Evolutionary conservation across 2,113 vertebrate genomes (phyloP).

Genomic region (Ochotona princeps): DNA sequence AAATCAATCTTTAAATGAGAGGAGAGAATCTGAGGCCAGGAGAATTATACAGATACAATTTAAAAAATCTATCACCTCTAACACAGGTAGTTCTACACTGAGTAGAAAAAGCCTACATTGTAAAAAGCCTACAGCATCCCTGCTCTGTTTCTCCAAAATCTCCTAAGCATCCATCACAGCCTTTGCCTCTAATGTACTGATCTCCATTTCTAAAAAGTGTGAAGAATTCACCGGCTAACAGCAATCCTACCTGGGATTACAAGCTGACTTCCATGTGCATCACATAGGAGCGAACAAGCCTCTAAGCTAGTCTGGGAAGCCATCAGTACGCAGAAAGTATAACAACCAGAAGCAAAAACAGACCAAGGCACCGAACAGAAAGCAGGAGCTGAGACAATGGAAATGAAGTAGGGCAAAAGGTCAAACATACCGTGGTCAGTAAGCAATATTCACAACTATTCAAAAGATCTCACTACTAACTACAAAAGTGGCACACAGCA

Average conservation of each 20-base stretch:
- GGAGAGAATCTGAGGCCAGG: neutral
- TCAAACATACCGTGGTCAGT: neutral
- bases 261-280: constrained; percentile 19
- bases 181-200: constrained; percentile 42
- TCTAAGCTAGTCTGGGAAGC: constrained; percentile 11
- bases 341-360: constrained; percentile 11
- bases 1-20: too few relatives aligned
- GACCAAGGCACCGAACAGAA: constrained; percentile 22
- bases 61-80: constrained; percentile 30
- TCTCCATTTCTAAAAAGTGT: constrained; percentile 28
- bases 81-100: neutral
- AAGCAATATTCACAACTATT: constrained; percentile 20
- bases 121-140: neutral
- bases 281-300: constrained; percentile 5
- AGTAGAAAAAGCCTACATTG: neutral
- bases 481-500: constrained; percentile 6
- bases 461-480: neutral
- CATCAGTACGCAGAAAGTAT: neutral
- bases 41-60: neutral
- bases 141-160: constrained; percentile 13
- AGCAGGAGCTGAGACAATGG: neutral
- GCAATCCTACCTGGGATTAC: neutral
- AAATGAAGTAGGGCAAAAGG: constrained; percentile 11
- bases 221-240: constrained; percentile 17
- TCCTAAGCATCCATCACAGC: neutral